Conservation (phyloP, 2,113 vertebrate genomes). For the Cyphomyrus plagiostoma region DNA sequence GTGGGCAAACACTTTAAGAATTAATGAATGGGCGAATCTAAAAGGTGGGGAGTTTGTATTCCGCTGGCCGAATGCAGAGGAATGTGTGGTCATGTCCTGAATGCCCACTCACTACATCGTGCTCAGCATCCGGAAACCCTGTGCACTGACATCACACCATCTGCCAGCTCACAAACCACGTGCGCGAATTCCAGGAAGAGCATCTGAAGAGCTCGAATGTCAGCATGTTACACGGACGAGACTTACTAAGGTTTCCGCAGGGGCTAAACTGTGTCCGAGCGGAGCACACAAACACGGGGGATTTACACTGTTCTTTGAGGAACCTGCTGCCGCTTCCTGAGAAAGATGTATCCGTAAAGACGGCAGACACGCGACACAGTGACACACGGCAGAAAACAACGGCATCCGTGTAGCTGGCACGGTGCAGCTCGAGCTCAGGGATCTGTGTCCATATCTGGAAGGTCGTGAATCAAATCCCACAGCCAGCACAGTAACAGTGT, state of each 20-base stretch:
- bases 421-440: background rate
- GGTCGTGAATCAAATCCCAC: background rate
- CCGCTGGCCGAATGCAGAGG: background rate
- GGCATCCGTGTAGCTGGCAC: background rate
- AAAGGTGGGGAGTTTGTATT: background rate
- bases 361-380: background rate
- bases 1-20: slow-evolving; percentile 37
- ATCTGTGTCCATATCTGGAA: background rate
- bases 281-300: background rate
- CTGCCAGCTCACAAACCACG: background rate
- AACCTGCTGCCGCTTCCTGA: background rate
- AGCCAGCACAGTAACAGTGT: background rate
- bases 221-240: background rate
- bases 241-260: background rate
- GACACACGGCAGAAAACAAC: background rate
- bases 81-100: background rate
- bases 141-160: background rate
- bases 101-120: background rate
- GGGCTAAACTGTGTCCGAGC: background rate
- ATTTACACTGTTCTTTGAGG: background rate
- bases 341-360: background rate
- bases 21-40: slow-evolving; percentile 8
- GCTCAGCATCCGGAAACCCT: background rate
- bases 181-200: background rate
- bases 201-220: background rate